Conservation (phyloP, 1,140 invertebrate species). For the Amphibalanus amphitrite region DNA sequence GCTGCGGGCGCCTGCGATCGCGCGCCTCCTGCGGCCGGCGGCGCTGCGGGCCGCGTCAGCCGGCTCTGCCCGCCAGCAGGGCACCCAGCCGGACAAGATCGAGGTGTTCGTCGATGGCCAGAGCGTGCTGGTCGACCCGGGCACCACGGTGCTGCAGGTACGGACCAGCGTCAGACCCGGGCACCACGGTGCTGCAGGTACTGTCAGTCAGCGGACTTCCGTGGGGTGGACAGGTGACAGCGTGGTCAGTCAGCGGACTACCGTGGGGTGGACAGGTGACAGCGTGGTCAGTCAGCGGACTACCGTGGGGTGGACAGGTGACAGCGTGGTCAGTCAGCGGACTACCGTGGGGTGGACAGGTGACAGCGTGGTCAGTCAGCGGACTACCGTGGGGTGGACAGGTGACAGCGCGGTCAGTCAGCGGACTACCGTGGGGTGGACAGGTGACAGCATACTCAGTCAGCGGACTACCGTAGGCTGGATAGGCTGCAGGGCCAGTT, state of each 20-base stretch:
- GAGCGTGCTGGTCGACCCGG: slow-evolving; percentile 79
- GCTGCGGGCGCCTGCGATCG: background rate
- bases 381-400: background rate
- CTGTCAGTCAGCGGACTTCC: slow-evolving; percentile 6
- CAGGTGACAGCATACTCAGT: slow-evolving; percentile 42
- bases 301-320: background rate
- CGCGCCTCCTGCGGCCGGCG: background rate
- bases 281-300: background rate
- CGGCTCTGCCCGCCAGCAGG: background rate
- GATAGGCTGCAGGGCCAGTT: no score
- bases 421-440: background rate
- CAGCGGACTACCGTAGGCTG: background rate
- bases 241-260: background rate
- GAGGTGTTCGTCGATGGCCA: slow-evolving; percentile 98
- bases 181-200: slow-evolving; percentile 93
- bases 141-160: slow-evolving; percentile 93
- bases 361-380: slow-evolving; percentile 59
- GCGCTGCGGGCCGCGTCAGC: background rate
- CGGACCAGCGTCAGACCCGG: slow-evolving; percentile 43
- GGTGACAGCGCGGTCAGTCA: background rate
- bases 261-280: background rate
- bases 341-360: slow-evolving; percentile 80
- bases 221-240: background rate
- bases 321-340: slow-evolving; percentile 79
- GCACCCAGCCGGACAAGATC: slow-evolving; percentile 47